These are phyloP conservation scores for Nemotelus pantherinus DNA, from an alignment of 2,888 invertebrate species.

Conservation along the genomic window DNA sequence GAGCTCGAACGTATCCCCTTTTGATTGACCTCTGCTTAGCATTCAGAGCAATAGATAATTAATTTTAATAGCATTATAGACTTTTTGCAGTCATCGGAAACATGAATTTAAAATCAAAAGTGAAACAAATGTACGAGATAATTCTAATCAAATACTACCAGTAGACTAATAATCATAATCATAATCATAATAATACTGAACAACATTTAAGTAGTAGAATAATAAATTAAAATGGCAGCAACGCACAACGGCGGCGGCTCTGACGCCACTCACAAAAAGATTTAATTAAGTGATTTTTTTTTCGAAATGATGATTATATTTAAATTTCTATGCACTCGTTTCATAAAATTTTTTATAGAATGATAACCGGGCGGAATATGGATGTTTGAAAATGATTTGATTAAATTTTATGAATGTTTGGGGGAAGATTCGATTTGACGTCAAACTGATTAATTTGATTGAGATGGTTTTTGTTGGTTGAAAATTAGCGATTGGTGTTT, in stretches of 20 bases:
- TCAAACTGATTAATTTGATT: not conserved
- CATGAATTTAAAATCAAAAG: not conserved
- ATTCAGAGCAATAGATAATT: not conserved
- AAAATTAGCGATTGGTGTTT: too few relatives aligned
- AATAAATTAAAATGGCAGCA: too few relatives aligned
- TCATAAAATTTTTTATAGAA: too few relatives aligned
- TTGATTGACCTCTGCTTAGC: conserved; percentile 18
- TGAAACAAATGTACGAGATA: conserved; percentile 5
- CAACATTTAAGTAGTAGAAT: too few relatives aligned
- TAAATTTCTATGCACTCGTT: too few relatives aligned
- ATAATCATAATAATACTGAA: too few relatives aligned
- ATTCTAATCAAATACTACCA: not conserved
- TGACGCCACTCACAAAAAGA: conserved; percentile 7
- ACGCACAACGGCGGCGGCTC: not conserved
- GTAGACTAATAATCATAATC: not conserved
- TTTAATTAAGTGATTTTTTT: conserved; percentile 11
- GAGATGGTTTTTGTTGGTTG: too few relatives aligned
- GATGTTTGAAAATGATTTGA: too few relatives aligned
- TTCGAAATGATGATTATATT: too few relatives aligned
- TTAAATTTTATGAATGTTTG: too few relatives aligned
- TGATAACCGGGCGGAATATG: too few relatives aligned
- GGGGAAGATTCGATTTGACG: not conserved
- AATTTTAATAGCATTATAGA: conserved; percentile 13
- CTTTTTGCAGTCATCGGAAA: conserved; percentile 11
- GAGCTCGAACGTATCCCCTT: not conserved